Evolutionary conservation across 1,140 invertebrate species (phyloP), one percentile per base, ranked within the genome.

Genomic region (Stegodyphus mimosarum): DNA sequence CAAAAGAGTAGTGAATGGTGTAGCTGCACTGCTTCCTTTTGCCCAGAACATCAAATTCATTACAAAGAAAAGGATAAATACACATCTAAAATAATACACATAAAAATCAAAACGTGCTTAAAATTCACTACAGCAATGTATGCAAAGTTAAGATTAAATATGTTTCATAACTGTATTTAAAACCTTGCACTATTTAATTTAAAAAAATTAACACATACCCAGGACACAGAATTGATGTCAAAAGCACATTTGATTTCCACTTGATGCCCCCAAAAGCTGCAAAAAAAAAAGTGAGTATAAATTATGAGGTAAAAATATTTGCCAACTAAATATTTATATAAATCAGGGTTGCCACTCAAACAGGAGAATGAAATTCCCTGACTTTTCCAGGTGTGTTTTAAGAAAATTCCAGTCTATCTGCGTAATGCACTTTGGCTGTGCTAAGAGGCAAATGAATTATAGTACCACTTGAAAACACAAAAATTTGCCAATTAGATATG

Each of bases 171-270:
- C 33, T 33, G 33, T 33, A 33, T 33, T 33, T 33, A 33, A 33
- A 33, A 3, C 33, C 9, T 60, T 60, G 15, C 9, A 15, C 5
- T 60, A 10, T 60, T 60, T 60, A 60, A 60, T 60, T 60, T 10
- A 60, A 60, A 60, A 9, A 10, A 10, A 55, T 55, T 73, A 67
- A 66, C 66, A 89, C 92, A 92, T 90, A 98, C 97, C 97, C 96
- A 52, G 86, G 97, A 89, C 97, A 96, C 5, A 99, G 92, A 93
- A 98, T 96, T 5, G 97, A 97, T 9, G 98, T 99, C 0, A 99
- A 92, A 51, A 99, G 90, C 6, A 99, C 96, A 92, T 99, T 99
- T 50, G 96, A 96, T 91, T 99, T 99, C 98, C 98, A 99, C 90
- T 97, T 96, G 88, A 98, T 95, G 15, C 98, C 98, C 15, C 97